Evolutionary conservation across 2,888 invertebrate species (phyloP).

Genomic region (Tillus elongatus): DNA sequence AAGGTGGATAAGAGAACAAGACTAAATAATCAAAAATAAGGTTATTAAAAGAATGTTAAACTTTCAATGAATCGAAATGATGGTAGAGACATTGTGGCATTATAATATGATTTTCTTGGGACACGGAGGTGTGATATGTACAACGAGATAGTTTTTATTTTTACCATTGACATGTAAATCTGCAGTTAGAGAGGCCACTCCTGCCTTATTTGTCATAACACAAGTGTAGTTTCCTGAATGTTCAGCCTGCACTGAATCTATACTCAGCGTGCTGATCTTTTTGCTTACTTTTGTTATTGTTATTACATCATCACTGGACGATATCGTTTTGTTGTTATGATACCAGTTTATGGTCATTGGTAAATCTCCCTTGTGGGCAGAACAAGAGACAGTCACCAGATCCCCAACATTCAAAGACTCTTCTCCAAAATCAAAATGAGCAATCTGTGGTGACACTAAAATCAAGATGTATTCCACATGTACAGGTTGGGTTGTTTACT

Average conservation of each 20-base stretch:
- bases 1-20: too few relatives aligned
- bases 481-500: conserved; percentile 5
- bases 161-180: conserved; percentile 61
- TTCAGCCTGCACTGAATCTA: conserved; percentile 47
- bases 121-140: too few relatives aligned
- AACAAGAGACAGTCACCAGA: conserved; percentile 43
- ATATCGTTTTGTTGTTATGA: conserved; percentile 44
- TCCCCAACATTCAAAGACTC: conserved; percentile 46
- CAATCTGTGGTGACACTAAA: conserved; percentile 67
- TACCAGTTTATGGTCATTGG: conserved; percentile 69
- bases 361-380: conserved; percentile 65
- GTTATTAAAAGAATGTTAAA: too few relatives aligned
- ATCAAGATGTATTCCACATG: conserved; percentile 28
- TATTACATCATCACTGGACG: conserved; percentile 46
- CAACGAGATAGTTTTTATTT: too few relatives aligned
- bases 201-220: conserved; percentile 50
- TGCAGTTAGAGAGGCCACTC: conserved; percentile 55
- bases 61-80: too few relatives aligned
- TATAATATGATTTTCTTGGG: too few relatives aligned
- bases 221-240: conserved; percentile 52
- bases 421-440: conserved; percentile 65
- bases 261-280: conserved; percentile 52
- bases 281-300: conserved; percentile 49
- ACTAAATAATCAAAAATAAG: too few relatives aligned
- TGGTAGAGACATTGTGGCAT: too few relatives aligned